phyloP scores from a whole-genome alignment of 2,113 vertebrate species.

The Meles meles region DNA sequence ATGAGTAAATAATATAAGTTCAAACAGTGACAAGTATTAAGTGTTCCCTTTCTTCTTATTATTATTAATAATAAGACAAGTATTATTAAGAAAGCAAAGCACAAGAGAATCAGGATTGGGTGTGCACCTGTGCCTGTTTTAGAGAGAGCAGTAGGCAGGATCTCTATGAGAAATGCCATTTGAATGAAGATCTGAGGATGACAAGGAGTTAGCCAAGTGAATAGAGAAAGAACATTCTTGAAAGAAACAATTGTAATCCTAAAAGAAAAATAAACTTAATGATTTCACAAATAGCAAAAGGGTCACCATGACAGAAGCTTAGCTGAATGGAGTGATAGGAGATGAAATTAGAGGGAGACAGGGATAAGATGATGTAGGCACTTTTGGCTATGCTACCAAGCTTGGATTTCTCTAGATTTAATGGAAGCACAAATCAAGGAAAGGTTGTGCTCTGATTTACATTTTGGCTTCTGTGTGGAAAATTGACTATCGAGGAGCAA shows the following conservation, averaged over 20 bases:
- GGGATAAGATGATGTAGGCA: not conserved
- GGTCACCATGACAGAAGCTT: not conserved
- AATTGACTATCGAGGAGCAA: not conserved
- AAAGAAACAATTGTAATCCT: not conserved
- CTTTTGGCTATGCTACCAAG: not conserved
- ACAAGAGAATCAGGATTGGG: not conserved
- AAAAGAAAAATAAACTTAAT: not conserved
- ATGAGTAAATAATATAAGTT: not conserved
- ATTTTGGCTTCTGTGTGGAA: conserved; percentile 1
- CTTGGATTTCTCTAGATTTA: conserved; percentile 9
- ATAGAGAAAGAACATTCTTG: not conserved
- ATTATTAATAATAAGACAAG: not conserved
- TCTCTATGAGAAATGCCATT: not conserved
- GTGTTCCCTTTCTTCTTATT: too few species aligned
- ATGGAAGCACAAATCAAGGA: not conserved
- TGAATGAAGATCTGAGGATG: not conserved
- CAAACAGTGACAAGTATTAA: not conserved
- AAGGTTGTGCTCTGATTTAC: not conserved
- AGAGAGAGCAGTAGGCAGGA: not conserved
- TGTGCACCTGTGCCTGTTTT: not conserved
- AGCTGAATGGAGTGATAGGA: not conserved
- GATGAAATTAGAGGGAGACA: not conserved
- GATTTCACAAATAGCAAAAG: not conserved
- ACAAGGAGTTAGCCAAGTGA: not conserved
- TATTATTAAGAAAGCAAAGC: not conserved